Percentiles rank a stretch among this genome's conserved stretches.
phyloP scores from a whole-genome alignment of 2,888 invertebrate species.

The Anagyrus pseudococci region DNA sequence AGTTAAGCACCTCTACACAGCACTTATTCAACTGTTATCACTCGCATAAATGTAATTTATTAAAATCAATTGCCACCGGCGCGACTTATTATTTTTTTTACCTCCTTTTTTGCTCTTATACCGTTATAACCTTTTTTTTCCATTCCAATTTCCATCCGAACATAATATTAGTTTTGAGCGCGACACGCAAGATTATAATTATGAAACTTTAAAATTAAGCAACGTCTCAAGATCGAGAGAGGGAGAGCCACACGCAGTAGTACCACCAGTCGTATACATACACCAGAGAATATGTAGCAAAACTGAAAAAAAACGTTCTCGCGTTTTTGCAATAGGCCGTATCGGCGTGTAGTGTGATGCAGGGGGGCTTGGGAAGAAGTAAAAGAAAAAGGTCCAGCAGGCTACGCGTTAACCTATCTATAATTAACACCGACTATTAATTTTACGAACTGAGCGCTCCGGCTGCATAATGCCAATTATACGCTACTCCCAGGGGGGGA shows the following conservation, averaged over 20 bases:
- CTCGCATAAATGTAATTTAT: neutral
- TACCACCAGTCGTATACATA: too few relatives aligned
- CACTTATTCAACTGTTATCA: neutral
- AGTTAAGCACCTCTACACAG: neutral
- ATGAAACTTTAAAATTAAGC: neutral
- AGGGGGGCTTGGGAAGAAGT: neutral
- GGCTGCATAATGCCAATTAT: neutral
- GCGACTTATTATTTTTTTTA: too few relatives aligned
- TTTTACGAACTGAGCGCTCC: constrained; percentile 14
- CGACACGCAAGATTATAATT: neutral
- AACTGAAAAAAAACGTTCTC: neutral
- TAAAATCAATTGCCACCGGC: too few relatives aligned
- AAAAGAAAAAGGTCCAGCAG: neutral
- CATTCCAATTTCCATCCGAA: neutral
- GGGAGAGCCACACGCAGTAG: neutral
- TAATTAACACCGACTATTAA: constrained; percentile 29
- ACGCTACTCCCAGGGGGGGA: neutral
- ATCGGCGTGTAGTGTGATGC: neutral
- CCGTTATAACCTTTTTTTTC: too few relatives aligned
- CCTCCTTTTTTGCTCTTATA: too few relatives aligned
- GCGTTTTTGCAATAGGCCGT: neutral
- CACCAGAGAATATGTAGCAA: neutral
- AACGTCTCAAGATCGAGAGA: neutral
- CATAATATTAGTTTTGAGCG: neutral
- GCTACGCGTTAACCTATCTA: neutral